A percentile compares a stretch with the other conserved stretches of the same genome.
These are phyloP conservation scores for Platichthys flesus DNA, from an alignment of 2,113 vertebrate genomes.

Conservation along the genomic window DNA sequence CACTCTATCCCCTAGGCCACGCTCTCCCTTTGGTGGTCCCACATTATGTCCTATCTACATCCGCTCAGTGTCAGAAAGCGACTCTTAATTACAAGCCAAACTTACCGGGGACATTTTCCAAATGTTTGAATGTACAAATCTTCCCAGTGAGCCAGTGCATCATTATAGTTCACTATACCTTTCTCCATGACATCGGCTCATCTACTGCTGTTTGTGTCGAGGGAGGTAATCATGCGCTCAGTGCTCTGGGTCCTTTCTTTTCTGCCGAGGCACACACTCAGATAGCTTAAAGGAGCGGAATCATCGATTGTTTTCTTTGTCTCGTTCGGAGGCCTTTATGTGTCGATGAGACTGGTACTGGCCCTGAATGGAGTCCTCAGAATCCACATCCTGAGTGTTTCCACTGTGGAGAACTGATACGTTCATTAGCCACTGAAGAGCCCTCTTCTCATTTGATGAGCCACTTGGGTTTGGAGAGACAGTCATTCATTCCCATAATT, in stretches of 20 bases:
- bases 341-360: neutral
- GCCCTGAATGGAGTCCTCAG: constrained; percentile 26
- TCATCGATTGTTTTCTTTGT: constrained; percentile 55
- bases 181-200: constrained; percentile 16
- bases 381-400: constrained; percentile 31
- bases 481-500: constrained; percentile 44
- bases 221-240: constrained; percentile 9
- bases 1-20: too few relatives aligned
- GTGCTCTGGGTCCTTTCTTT: constrained; percentile 14
- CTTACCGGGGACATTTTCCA: constrained; percentile 4
- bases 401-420: constrained; percentile 11
- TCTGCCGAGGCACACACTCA: constrained; percentile 6
- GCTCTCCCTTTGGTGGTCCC: too few relatives aligned
- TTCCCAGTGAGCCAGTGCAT: constrained; percentile 8
- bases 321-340: constrained; percentile 19
- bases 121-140: neutral
- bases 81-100: constrained; percentile 49
- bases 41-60: too few relatives aligned
- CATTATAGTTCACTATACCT: constrained; percentile 10
- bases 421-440: constrained; percentile 42
- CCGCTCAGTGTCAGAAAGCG: neutral
- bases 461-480: constrained; percentile 44
- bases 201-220: constrained; percentile 3
- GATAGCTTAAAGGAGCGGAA: constrained; percentile 22
- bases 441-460: constrained; percentile 25